Percentiles rank a stretch among this genome's conserved stretches.
Evolutionary conservation across 2,797 vertebrate genomes (phyloP).

Genomic region (Acanthiza pusilla): DNA sequence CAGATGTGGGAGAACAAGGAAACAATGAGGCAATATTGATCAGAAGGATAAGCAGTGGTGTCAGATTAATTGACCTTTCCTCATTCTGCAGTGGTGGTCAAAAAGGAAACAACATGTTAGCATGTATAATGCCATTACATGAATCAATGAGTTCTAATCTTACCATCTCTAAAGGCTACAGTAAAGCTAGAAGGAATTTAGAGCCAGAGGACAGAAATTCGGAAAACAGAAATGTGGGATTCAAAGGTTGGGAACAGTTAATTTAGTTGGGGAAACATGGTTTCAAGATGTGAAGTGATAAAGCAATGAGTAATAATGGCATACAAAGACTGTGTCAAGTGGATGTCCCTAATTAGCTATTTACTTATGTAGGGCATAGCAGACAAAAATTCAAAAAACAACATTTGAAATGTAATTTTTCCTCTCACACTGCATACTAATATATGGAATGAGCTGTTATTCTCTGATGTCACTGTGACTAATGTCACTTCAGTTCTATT

Average conservation of each 20-base stretch:
- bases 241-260: not conserved
- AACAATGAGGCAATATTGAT: conserved; percentile 44
- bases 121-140: conserved; percentile 33
- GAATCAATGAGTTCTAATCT: conserved; percentile 50
- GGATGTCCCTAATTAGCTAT: not conserved
- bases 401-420: not conserved
- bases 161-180: not conserved
- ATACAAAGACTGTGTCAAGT: not conserved
- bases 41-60: conserved; percentile 28
- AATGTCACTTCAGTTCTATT: not conserved
- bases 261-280: not conserved
- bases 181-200: not conserved
- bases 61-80: conserved; percentile 58
- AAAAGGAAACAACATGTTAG: conserved; percentile 51
- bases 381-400: not conserved
- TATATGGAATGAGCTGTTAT: not conserved
- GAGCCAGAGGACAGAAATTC: not conserved
- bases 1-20: conserved; percentile 25
- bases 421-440: not conserved
- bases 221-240: not conserved
- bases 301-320: not conserved
- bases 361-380: not conserved
- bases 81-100: conserved; percentile 41
- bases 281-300: not conserved
- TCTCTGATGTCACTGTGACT: not conserved